A percentile compares a stretch with the other conserved stretches of the same genome.
Conservation (phyloP, 2,888 invertebrate species). For the Ichneumoninae sp. region DNA sequence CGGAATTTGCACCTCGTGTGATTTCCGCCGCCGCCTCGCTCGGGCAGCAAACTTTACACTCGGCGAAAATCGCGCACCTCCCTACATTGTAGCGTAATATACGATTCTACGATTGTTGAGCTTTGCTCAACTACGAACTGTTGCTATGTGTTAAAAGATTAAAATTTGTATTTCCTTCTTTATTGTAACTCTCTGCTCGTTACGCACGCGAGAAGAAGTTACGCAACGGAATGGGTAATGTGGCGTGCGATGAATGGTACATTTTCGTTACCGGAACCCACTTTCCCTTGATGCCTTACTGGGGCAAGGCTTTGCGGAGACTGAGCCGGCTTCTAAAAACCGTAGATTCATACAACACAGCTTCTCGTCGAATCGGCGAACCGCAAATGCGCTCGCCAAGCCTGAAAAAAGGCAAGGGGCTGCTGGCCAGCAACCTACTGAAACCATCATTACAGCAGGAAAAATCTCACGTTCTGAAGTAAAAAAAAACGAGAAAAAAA, state of each 20-base stretch:
- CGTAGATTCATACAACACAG: slow-evolving; percentile 1
- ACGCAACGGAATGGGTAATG: not conserved
- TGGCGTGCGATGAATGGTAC: not conserved
- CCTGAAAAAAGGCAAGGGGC: not conserved
- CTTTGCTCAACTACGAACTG: not conserved
- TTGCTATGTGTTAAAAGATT: not conserved
- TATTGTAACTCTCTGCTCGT: not conserved
- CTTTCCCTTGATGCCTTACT: not conserved
- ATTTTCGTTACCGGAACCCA: not conserved
- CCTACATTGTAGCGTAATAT: too few species aligned
- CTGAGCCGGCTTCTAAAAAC: slow-evolving; percentile 10
- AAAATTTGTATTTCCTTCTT: not conserved
- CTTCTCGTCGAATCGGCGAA: slow-evolving; percentile 14
- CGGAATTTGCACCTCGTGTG: too few species aligned
- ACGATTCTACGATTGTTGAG: too few species aligned
- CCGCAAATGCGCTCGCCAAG: slow-evolving; percentile 16
- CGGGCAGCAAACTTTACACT: too few species aligned
- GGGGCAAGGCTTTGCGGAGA: not conserved
- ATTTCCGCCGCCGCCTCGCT: too few species aligned
- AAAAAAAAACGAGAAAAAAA: not conserved
- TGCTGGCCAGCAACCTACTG: not conserved
- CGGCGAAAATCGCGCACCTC: too few species aligned
- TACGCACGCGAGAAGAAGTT: not conserved
- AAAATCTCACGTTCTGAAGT: slow-evolving; percentile 13
- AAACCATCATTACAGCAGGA: slow-evolving; percentile 24